phyloP scores from a whole-genome alignment of 2,888 invertebrate genomes.

The Furcula furcula region DNA sequence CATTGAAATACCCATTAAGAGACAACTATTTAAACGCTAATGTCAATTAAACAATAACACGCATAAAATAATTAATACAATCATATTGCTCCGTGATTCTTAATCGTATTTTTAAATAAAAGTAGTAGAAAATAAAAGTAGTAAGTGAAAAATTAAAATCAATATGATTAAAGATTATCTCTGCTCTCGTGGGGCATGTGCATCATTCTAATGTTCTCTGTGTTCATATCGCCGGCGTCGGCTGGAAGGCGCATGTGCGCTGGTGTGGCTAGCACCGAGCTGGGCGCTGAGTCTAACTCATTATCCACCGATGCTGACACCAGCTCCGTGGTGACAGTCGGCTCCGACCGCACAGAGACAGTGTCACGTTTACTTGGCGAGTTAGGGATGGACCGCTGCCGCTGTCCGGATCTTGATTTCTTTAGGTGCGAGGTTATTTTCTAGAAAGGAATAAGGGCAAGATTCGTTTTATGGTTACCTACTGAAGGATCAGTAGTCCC shows the following conservation, averaged over 20 bases:
- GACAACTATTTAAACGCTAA: too few relatives aligned
- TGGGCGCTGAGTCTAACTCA: constrained; percentile 52
- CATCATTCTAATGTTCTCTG: constrained; percentile 54
- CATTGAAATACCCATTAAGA: too few relatives aligned
- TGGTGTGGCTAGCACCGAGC: constrained; percentile 54
- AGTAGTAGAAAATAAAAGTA: background rate
- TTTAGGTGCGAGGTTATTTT: constrained; percentile 59
- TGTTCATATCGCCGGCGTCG: too few relatives aligned
- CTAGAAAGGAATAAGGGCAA: constrained; percentile 37
- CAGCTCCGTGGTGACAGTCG: constrained; percentile 63
- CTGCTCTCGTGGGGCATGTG: constrained; percentile 36
- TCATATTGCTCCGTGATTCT: too few relatives aligned
- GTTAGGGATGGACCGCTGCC: constrained; percentile 39
- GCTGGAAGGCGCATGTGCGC: constrained; percentile 28
- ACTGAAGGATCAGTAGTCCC: too few relatives aligned
- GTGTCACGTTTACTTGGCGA: constrained; percentile 57
- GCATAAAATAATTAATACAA: too few relatives aligned
- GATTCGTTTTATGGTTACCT: too few relatives aligned
- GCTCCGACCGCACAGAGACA: constrained; percentile 57
- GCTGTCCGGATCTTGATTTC: constrained; percentile 43
- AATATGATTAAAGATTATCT: constrained; percentile 7
- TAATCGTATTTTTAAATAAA: background rate
- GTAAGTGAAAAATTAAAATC: background rate
- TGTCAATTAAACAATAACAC: too few relatives aligned
- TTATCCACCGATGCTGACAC: constrained; percentile 63